Base-by-base conservation (phyloP, 2,113 vertebrate genomes). In the Corydoras maculifer region DNA sequence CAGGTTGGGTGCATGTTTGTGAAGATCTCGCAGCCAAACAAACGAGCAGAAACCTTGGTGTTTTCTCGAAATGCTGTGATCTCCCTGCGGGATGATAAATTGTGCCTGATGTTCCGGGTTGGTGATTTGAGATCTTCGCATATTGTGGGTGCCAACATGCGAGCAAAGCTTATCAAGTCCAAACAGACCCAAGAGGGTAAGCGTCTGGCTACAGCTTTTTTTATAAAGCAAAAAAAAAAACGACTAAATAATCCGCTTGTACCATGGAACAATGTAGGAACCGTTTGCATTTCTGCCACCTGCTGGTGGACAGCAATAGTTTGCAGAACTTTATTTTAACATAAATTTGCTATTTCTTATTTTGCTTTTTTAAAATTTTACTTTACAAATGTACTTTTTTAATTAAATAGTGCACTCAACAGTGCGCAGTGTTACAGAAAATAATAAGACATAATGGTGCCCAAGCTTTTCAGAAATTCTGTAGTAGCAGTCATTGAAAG, bases 1-100 rank as follows among this genome's bases (percentile, higher is more conserved):
- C 75, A 91, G 90, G 90, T 91, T 53, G 90, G 90, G 75, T 91
- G 90, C 25, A 91, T 91, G 90, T 91, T 91, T 49, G 90, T 91
- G 75, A 91, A 91, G 84, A 91, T 91, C 81, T 91, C 90, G 0
- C 90, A 91, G 84, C 90, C 90, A 69, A 91, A 91, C 82, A 91
- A 91, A 74, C 85, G 90, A 3, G 90, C 90, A 0, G 89, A 91
- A 85, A 91, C 90, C 0, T 80, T 91, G 83, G 89, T 91, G 69
- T 91, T 91, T 80, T 91, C 90, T 73, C 86, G 87, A 55, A 81
- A 90, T 18, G 88, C 89, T 0, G 88, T 91, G 78, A 90, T 91
- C 79, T 91, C 89, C 0, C 84, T 87, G 77, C 69, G 90, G 29
- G 90, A 91, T 32, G 90, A 90, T 79, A 86, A 82, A 69, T 82